Conservation (phyloP, 2,113 vertebrate species). For the Megaceryle maxima region DNA sequence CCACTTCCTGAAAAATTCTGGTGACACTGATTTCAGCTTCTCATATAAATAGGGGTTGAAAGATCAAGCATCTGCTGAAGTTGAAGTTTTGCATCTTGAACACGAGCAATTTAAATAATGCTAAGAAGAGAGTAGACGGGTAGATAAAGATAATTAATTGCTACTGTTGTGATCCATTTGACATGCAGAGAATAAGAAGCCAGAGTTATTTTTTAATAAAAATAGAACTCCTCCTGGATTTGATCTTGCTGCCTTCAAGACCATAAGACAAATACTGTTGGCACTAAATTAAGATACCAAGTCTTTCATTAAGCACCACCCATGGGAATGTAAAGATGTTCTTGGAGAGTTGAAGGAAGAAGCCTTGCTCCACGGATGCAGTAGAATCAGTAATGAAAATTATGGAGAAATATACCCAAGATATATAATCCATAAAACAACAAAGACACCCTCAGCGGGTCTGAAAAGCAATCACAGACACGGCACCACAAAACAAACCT, state of each 20-base stretch:
- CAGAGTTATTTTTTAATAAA: conserved; percentile 63
- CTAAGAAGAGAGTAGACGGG: background rate
- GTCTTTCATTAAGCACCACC: conserved; percentile 55
- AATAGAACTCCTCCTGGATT: conserved; percentile 51
- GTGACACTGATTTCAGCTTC: background rate
- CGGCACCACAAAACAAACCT: background rate
- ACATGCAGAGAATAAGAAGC: conserved; percentile 25
- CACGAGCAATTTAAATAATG: conserved; percentile 18
- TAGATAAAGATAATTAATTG: conserved; percentile 60
- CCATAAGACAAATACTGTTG: conserved; percentile 42
- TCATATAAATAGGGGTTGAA: background rate
- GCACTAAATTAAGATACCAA: conserved; percentile 54
- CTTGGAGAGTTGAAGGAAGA: conserved; percentile 9
- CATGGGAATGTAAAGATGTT: conserved; percentile 12
- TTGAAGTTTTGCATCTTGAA: background rate
- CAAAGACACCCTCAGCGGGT: background rate
- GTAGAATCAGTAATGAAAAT: background rate
- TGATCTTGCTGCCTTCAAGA: conserved; percentile 32
- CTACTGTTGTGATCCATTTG: conserved; percentile 47
- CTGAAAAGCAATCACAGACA: background rate
- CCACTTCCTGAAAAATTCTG: background rate
- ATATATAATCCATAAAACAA: conserved; percentile 20
- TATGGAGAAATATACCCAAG: background rate
- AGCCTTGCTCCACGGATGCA: background rate
- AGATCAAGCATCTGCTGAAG: background rate